Evolutionary conservation across 2,888 invertebrate species (phyloP), one percentile per base, ranked within the genome.

Genomic region (Trichopria drosophilae): DNA sequence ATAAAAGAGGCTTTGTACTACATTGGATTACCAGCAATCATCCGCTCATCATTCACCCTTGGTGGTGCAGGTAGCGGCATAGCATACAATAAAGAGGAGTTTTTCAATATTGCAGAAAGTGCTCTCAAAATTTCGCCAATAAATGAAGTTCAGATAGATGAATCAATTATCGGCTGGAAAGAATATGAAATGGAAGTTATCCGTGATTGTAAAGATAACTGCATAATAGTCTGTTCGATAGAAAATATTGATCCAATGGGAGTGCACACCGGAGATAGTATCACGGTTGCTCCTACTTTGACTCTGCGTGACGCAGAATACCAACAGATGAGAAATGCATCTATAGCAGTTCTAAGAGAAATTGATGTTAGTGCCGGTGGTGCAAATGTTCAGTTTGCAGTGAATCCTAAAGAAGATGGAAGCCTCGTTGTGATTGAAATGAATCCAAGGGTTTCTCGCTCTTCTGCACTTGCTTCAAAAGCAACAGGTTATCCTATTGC

Each of bases 51-150:
- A 36, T 46, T 37, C 46, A 39, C 46, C n/a, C 37, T 46, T 29
- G 46, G 46, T 46, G 46, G 46, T n/a, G 29, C 39, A 31, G 46
- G 46, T 46, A 31, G 37, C n/a, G 46, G 46, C 24, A 37, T 46
- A 29, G 46, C 46, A 29, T 37, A 46, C n/a, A 46, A 46, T 31
- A 39, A 46, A 12, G 46, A 46, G 31, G 46, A 46, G 39, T 39
- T 46, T 31, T 31, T 36, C 39, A 31, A 46, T 31, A 36, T 46
- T 12, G 39, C 31, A 29, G 46, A 36, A 31, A 28, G 46, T 39
- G 29, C 39, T 29, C 37, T 46, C 46, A 39, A 39, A 29, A 29
- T 31, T 31, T 37, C 37, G 37, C 46, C 46, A 39, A 36, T 36
- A 35, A 45, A 45, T 36, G 44, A 46, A 31, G 39, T 46, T 37